phyloP scores from a whole-genome alignment of 2,797 vertebrate species.

The Dryobates pubescens region DNA sequence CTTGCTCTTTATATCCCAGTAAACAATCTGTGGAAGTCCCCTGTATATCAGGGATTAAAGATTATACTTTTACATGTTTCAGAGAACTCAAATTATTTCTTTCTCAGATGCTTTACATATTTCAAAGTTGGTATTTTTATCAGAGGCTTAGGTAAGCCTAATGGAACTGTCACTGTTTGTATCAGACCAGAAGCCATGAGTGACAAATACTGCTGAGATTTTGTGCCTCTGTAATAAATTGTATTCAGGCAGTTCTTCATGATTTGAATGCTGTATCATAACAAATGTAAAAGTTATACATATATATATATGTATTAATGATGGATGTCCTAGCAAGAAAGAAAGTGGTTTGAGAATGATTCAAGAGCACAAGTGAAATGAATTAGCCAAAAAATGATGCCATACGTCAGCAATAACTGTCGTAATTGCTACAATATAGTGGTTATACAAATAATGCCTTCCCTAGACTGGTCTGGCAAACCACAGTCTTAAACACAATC shows the following conservation, averaged over 20 bases:
- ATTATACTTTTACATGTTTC: neutral
- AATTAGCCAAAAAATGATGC: neutral
- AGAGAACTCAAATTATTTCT: neutral
- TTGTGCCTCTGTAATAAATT: neutral
- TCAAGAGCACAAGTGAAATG: constrained; percentile 5
- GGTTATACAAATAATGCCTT: neutral
- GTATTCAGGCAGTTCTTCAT: neutral
- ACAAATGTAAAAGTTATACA: neutral
- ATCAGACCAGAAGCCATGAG: neutral
- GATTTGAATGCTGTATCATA: neutral
- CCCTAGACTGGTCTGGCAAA: neutral
- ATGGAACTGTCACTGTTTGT: neutral
- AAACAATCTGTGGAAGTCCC: neutral
- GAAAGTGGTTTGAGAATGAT: neutral
- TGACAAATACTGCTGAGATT: neutral
- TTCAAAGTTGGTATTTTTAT: neutral
- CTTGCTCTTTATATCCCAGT: neutral
- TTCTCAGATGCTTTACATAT: neutral
- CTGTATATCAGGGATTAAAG: neutral
- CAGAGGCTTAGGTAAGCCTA: neutral
- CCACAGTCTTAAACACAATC: neutral
- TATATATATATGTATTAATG: neutral
- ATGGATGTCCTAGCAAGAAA: neutral
- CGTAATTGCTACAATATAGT: neutral
- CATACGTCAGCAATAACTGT: neutral